phyloP scores from a whole-genome alignment of 2,888 invertebrate genomes.

The Empis stercorea region DNA sequence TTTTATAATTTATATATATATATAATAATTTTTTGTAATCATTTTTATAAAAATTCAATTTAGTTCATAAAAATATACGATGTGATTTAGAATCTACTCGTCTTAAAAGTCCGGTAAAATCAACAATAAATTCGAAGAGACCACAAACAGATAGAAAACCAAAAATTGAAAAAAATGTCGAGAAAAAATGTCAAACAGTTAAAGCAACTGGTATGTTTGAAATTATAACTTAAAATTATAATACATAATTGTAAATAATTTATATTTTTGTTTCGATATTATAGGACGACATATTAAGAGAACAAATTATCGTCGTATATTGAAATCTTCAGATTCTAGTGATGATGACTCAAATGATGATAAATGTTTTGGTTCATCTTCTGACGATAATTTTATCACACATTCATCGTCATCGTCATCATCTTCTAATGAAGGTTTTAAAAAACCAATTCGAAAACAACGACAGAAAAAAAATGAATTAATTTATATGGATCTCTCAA shows the following conservation, averaged over 20 bases:
- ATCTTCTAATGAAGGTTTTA: neutral
- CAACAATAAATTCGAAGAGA: neutral
- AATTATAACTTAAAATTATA: too few relatives aligned
- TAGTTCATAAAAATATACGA: constrained; percentile 23
- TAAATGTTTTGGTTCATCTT: too few relatives aligned
- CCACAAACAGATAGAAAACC: constrained; percentile 2
- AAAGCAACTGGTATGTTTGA: neutral
- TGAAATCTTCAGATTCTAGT: too few relatives aligned
- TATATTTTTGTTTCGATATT: too few relatives aligned
- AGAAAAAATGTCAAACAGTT: neutral
- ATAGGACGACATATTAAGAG: neutral
- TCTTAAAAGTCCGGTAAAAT: neutral
- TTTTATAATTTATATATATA: neutral
- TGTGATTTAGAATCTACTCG: constrained; percentile 28
- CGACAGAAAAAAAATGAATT: constrained; percentile 12
- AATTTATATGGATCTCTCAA: constrained; percentile 29
- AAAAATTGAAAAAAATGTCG: neutral
- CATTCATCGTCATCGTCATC: constrained; percentile 1
- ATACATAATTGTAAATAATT: too few relatives aligned
- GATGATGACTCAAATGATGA: constrained; percentile 5
- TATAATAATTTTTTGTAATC: neutral
- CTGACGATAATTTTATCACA: constrained; percentile 10
- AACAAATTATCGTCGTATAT: neutral
- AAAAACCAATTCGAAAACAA: neutral
- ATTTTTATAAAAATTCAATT: constrained; percentile 1